Base-by-base conservation (phyloP, 2,888 invertebrate genomes). In the Ashinkailepas kermadecensis region DNA sequence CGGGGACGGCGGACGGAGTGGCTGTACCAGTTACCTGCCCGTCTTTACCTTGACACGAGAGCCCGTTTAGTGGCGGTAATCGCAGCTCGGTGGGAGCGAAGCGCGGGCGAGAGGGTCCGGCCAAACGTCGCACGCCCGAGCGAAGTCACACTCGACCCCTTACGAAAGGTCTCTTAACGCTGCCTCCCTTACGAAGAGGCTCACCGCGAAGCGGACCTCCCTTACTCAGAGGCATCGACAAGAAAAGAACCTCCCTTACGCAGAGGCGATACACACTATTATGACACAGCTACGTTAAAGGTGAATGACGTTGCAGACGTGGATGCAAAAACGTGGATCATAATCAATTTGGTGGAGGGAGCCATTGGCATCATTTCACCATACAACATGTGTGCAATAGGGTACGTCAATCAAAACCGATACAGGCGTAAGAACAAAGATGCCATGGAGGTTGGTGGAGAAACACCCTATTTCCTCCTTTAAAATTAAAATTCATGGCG, bases 101-200 rank as follows among this genome's bases (percentile, higher is more conserved):
- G 23, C 8, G 39, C 18, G 70, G 70, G 70, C 70, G 25, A 0
- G 74, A 54, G 74, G 74, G 74, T 74, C 74, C 74, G 56, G 74
- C 23, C 65, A n/a, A 23, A 23, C 11, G 62, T 15, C 18, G 65
- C 65, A 12, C n/a, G 65, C 65, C 1, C n/a, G 65, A 12, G n/a
- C n/a, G n/a, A 65, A 59, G 15, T 23, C 23, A 23, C 18, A 39
- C 62, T 25, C 56, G 74, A 74, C 74, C 74, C 74, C 74, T 74
- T 56, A 74, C 74, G 70, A 74, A 56, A 74, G 74, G 74, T 74
- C 74, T 74, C 11, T 74, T 59, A 59, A 13, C 15, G 56, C 56
- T 56, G 56, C 74, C 74, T 74, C 74, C 74, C 74, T 74, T 74
- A 74, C 74, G 74, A 54, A 74, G 74, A 74, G 74, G 74, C 56